phyloP scores from a whole-genome alignment of 92 coral and sea anemone species.

The Porites divaricata region DNA sequence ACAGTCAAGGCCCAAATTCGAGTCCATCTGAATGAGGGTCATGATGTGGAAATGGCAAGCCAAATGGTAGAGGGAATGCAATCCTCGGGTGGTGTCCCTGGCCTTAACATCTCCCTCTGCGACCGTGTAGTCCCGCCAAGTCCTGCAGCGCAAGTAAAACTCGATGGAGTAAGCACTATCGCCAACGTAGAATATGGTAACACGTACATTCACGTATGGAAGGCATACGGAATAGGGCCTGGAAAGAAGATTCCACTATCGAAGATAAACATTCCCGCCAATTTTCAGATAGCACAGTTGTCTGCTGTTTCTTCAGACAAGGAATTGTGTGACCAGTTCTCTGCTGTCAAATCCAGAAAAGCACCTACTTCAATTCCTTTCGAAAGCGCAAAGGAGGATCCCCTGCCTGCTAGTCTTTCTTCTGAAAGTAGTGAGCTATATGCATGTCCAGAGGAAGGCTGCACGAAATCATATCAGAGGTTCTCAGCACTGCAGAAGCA shows the following conservation, averaged over 20 bases:
- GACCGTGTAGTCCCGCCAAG: conserved; percentile 3
- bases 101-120: conserved; percentile 43
- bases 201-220: conserved; percentile 9
- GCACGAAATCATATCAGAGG: conserved; percentile 29
- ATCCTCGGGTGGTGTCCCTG: conserved; percentile 47
- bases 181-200: conserved; percentile 38
- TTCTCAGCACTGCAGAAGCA: conserved; percentile 27
- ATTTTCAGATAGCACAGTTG: too few relatives aligned
- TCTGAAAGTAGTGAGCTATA: too few relatives aligned
- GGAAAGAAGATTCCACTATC: neutral
- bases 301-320: too few relatives aligned
- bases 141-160: neutral
- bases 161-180: conserved; percentile 44
- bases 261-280: neutral
- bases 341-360: too few relatives aligned
- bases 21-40: conserved; percentile 42
- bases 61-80: conserved; percentile 55
- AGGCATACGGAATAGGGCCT: conserved; percentile 14
- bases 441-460: conserved; percentile 32
- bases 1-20: conserved; percentile 45
- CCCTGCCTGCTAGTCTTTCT: too few relatives aligned
- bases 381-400: too few relatives aligned
- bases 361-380: too few relatives aligned
- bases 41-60: conserved; percentile 43
- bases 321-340: too few relatives aligned